Base-by-base conservation (phyloP, 2,797 vertebrate genomes). In the Malurus splendens region DNA sequence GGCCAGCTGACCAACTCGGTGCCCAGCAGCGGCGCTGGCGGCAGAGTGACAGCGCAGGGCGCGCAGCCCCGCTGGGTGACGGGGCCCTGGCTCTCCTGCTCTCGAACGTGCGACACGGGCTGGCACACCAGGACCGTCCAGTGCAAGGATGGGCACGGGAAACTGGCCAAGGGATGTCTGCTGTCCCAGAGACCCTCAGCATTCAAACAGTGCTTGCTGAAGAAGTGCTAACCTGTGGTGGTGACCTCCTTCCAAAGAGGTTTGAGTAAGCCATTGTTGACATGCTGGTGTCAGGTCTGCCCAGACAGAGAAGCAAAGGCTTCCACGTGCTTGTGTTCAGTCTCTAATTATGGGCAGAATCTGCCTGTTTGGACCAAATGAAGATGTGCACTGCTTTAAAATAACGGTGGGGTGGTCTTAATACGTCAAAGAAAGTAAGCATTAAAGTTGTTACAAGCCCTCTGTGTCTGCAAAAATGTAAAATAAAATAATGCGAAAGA, bases 41-140 rank as follows among this genome's bases (percentile, higher is more conserved):
- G 97, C 94, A 89, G 97, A 60, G 94, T 76, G 48, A 74, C 92
- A 3, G 74, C 74, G 10, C 70, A 92, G 32, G 81, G 77, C 38
- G 92, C 25, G 20, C 98, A 95, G 54, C 98, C 98, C 9, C 97
- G 98, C 87, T 99, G 99, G 99, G 97, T 98, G 82, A 98, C 98
- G 0, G 99, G 99, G 18, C 90, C 98, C 0, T 99, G 99, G 99
- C 98, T 99, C 73, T 97, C 97, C 73, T 99, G 99, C 89, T 98
- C 99, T 80, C 98, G 99, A 97, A 99, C 98, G 89, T 99, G 99
- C 80, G 98, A 99, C 96, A 98, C 98, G 3, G 99, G 99, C 71
- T 99, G 99, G 99, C 99, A 99, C 95, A 99, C 99, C 85, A 98
- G 99, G 96, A 99, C 98, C 28, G 99, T 99, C 66, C 99, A 99